Evolutionary conservation across 2,113 vertebrate species (phyloP).

Genomic region (Anhinga anhinga): DNA sequence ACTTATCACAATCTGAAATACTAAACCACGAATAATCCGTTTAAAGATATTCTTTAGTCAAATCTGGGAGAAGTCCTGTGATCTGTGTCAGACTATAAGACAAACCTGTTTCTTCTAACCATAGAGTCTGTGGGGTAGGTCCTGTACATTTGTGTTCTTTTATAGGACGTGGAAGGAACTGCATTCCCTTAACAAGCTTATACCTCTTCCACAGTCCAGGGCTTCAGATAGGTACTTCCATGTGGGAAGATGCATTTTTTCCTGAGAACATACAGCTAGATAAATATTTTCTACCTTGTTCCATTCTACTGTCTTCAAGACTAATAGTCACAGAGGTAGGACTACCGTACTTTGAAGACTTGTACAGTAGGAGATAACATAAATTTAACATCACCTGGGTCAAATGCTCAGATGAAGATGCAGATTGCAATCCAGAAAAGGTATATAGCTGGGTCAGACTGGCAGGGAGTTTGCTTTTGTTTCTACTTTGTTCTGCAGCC

Average conservation of each 20-base stretch:
- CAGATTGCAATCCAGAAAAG: neutral
- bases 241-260: neutral
- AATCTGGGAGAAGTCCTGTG: neutral
- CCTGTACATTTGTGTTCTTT: rapidly evolving
- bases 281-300: neutral
- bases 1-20: neutral
- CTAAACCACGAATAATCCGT: neutral
- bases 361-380: neutral
- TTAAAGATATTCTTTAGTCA: neutral
- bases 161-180: neutral
- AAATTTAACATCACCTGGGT: neutral
- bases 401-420: neutral
- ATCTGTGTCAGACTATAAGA: neutral
- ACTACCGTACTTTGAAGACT: neutral
- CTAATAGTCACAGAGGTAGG: neutral
- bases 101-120: neutral
- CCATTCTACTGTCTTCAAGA: neutral
- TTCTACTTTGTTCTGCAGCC: neutral
- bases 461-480: neutral
- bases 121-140: neutral
- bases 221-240: neutral
- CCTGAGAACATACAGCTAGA: neutral
- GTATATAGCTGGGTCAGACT: neutral
- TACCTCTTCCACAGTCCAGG: neutral
- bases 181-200: neutral